Evolutionary conservation across 2,113 vertebrate species (phyloP).

Genomic region (Leucosticte australis): DNA sequence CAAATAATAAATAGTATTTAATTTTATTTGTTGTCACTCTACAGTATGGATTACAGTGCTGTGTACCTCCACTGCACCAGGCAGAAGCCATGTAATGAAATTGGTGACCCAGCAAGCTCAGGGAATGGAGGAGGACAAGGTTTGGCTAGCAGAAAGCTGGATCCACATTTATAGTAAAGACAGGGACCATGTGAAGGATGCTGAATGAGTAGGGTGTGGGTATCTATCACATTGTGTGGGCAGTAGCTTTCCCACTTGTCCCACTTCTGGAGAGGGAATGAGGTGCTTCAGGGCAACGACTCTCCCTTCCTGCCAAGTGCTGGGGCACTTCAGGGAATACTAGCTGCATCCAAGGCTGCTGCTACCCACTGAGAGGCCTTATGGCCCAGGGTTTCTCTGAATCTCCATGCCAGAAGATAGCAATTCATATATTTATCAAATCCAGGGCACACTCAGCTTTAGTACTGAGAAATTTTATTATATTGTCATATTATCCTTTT

Average conservation of each 20-base stretch:
- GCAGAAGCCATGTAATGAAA: not conserved
- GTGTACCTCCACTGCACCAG: not conserved
- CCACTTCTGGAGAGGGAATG: not conserved
- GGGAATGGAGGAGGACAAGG: not conserved
- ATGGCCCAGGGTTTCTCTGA: not conserved
- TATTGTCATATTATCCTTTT: not conserved
- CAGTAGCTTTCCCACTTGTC: not conserved
- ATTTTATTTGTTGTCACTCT: not conserved
- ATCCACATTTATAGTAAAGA: fast-evolving
- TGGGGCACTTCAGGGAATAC: not conserved
- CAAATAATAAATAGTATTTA: not conserved
- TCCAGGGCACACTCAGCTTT: not conserved
- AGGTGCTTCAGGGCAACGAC: not conserved
- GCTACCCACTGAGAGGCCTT: not conserved
- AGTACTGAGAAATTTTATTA: not conserved
- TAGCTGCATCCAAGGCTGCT: not conserved
- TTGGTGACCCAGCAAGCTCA: not conserved
- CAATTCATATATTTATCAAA: not conserved
- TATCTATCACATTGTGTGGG: not conserved
- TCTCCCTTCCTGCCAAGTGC: not conserved
- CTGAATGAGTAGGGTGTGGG: not conserved
- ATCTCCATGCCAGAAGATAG: not conserved
- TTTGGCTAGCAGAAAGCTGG: not conserved
- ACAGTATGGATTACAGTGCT: not conserved
- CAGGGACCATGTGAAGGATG: not conserved